phyloP scores from a whole-genome alignment of 2,797 vertebrate genomes.

The Pseudomugil tenellus region DNA sequence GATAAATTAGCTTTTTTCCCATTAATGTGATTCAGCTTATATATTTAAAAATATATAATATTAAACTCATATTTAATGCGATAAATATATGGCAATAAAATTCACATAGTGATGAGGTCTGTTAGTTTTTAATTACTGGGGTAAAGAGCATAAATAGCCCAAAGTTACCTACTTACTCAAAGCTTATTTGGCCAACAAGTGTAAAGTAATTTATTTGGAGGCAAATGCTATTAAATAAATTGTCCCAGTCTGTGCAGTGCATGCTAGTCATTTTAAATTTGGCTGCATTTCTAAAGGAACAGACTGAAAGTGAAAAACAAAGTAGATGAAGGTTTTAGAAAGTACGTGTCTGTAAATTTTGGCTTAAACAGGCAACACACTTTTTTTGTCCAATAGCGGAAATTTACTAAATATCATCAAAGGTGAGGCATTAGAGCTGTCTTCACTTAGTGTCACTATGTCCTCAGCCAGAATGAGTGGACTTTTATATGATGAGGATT shows the following conservation, averaged over 20 bases:
- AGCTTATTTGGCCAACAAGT: constrained; percentile 34
- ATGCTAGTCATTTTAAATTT: constrained; percentile 42
- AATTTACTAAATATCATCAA: constrained; percentile 47
- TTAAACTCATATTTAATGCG: constrained; percentile 8
- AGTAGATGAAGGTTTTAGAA: constrained; percentile 46
- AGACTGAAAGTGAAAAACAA: constrained; percentile 31
- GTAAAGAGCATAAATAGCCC: constrained; percentile 25
- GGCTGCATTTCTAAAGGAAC: constrained; percentile 40
- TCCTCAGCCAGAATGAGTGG: constrained; percentile 42
- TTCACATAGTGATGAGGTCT: constrained; percentile 6
- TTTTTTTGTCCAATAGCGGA: constrained; percentile 39
- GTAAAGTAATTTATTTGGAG: constrained; percentile 40
- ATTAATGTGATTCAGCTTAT: not conserved
- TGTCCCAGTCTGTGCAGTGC: constrained; percentile 27
- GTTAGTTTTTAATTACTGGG: constrained; percentile 24
- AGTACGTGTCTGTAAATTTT: constrained; percentile 43
- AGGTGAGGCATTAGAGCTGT: constrained; percentile 30
- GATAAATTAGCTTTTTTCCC: not conserved
- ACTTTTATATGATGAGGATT: constrained; percentile 59
- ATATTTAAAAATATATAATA: not conserved
- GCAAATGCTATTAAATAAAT: constrained; percentile 41
- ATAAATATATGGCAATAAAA: constrained; percentile 19
- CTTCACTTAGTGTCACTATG: constrained; percentile 37
- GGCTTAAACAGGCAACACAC: constrained; percentile 33
- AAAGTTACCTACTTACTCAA: constrained; percentile 31